Conservation (phyloP, 2,888 invertebrate species). For the Nymphalis c-album region DNA sequence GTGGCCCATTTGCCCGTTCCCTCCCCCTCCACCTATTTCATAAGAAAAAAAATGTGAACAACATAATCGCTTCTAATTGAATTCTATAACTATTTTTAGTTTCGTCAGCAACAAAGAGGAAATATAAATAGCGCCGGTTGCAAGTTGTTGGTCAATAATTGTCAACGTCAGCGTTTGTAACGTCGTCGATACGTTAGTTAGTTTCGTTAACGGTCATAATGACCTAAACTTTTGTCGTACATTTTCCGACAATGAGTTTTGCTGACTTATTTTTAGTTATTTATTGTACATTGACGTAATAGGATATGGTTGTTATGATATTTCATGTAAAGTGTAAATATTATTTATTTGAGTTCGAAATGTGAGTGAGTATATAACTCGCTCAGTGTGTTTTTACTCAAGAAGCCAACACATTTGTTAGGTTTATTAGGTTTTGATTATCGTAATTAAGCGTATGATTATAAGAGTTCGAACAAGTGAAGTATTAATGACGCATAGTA, state of each 20-base stretch:
- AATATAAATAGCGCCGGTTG: conserved; percentile 4
- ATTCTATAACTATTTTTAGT: no score
- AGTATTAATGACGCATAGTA: conserved; percentile 23
- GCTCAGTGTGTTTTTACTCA: no score
- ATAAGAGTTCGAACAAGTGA: conserved; percentile 10
- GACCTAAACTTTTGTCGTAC: conserved; percentile 26
- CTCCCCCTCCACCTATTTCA: no score
- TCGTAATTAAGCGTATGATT: conserved; percentile 25
- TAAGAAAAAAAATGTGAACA: no score
- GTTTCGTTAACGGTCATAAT: conserved; percentile 27
- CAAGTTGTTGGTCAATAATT: conserved; percentile 16
- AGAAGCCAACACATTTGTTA: no score
- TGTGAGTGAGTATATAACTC: no score
- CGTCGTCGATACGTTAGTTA: conserved; percentile 22
- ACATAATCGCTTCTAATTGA: no score
- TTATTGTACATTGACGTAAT: no score
- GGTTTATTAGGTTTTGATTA: not conserved
- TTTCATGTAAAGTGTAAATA: no score
- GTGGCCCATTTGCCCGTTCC: no score
- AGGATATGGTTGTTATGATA: no score
- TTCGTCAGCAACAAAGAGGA: not conserved
- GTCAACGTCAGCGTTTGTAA: conserved; percentile 27
- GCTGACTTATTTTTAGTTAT: conserved; percentile 4
- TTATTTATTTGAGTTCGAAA: no score
- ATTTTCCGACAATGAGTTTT: conserved; percentile 28